Percentiles rank a stretch among this genome's conserved stretches.
Evolutionary conservation across 2,113 vertebrate genomes (phyloP).

Genomic region (Cichladusa arquata): DNA sequence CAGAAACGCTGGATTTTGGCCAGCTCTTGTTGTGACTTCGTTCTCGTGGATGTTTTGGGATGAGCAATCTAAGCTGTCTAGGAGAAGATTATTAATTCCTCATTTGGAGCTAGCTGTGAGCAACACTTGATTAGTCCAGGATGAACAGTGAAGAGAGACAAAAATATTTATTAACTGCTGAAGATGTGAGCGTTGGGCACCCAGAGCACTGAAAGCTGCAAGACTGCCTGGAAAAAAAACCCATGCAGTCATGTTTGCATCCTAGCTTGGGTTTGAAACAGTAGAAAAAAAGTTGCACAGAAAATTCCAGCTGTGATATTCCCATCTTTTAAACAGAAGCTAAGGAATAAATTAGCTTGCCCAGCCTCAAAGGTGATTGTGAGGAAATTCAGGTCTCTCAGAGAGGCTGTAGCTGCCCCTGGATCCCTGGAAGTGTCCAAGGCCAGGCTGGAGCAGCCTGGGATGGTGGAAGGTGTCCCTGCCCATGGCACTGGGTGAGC

Average conservation of each 20-base stretch:
- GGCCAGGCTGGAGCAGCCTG: neutral
- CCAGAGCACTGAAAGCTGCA: neutral
- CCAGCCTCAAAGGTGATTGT: neutral
- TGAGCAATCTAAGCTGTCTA: conserved; percentile 35
- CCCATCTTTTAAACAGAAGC: neutral
- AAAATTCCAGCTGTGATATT: neutral
- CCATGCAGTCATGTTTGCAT: neutral
- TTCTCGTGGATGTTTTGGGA: conserved; percentile 36
- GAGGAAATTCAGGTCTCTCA: neutral
- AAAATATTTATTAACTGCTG: conserved; percentile 33
- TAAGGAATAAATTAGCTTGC: neutral
- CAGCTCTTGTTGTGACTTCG: conserved; percentile 37
- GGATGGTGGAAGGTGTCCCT: neutral
- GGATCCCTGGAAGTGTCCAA: neutral
- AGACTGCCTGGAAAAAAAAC: neutral
- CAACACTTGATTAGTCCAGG: conserved; percentile 9
- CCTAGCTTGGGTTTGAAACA: neutral
- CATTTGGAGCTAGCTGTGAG: conserved; percentile 29
- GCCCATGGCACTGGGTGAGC: neutral
- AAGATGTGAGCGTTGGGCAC: neutral
- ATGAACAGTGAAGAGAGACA: neutral
- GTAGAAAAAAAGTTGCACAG: neutral
- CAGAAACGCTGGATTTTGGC: conserved; percentile 49
- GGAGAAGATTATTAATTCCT: conserved; percentile 40
- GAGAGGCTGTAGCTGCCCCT: neutral